These are phyloP conservation scores for Rhynchonycteris naso DNA, from an alignment of 2,797 vertebrate genomes.

Conservation along the genomic window DNA sequence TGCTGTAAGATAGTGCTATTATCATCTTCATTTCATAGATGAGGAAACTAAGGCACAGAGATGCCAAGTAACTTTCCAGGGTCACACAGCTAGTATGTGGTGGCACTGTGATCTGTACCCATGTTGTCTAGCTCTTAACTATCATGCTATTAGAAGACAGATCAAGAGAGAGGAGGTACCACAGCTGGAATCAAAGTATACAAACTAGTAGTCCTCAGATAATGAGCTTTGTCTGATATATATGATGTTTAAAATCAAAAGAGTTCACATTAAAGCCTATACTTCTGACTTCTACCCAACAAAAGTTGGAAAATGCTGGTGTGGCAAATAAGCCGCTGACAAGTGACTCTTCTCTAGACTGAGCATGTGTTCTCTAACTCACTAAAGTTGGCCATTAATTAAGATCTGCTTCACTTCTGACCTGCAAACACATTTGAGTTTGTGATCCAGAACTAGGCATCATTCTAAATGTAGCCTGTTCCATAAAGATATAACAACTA, in stretches of 20 bases:
- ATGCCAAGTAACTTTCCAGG: background rate
- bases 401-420: background rate
- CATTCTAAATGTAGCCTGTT: background rate
- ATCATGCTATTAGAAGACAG: background rate
- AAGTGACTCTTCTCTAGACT: background rate
- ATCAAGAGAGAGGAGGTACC: background rate
- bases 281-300: background rate
- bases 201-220: background rate
- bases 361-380: background rate
- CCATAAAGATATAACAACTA: background rate
- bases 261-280: background rate
- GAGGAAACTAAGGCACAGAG: conserved; percentile 30
- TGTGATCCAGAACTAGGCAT: conserved; percentile 23
- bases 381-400: background rate
- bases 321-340: background rate
- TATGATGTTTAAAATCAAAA: background rate
- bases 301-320: background rate
- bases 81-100: background rate
- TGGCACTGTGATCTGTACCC: background rate
- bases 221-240: background rate
- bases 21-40: conserved; percentile 22
- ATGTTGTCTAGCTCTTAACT: background rate
- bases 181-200: background rate
- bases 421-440: background rate
- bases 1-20: background rate